A percentile compares a stretch with the other conserved stretches of the same genome.
phyloP scores from a whole-genome alignment of 2,888 invertebrate genomes.

The Melolontha melolontha region DNA sequence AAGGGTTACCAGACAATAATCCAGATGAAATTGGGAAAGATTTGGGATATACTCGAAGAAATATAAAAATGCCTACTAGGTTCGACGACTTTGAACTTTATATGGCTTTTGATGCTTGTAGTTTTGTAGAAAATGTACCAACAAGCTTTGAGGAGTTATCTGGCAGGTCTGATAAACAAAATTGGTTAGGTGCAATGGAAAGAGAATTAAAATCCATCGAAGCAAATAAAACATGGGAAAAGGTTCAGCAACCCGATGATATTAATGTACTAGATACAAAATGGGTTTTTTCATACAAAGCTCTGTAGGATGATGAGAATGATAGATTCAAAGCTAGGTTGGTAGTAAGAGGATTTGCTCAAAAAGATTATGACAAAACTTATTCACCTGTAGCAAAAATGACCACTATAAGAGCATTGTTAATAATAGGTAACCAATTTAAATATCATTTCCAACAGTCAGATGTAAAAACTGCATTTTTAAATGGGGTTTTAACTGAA shows the following conservation, averaged over 20 bases:
- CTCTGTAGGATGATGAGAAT: not conserved
- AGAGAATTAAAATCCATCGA: slow-evolving; percentile 1
- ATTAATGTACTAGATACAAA: not conserved
- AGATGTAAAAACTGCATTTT: slow-evolving; percentile 51
- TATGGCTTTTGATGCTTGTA: slow-evolving; percentile 13
- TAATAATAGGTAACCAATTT: slow-evolving; percentile 44
- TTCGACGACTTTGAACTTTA: slow-evolving; percentile 8
- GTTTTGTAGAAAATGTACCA: slow-evolving; percentile 3
- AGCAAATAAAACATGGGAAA: slow-evolving; percentile 5
- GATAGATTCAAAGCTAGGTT: slow-evolving; percentile 3
- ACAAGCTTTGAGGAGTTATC: not conserved
- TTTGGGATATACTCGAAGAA: no score
- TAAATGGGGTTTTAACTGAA: slow-evolving; percentile 49
- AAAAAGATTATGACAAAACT: not conserved
- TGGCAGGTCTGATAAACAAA: not conserved
- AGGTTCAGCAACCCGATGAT: not conserved
- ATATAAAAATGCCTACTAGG: no score
- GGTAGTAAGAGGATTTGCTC: not conserved
- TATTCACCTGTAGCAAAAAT: slow-evolving; percentile 12
- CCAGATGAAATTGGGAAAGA: no score
- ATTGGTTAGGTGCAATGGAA: slow-evolving; percentile 3
- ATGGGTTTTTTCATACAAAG: not conserved
- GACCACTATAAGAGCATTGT: slow-evolving; percentile 44
- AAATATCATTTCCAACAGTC: slow-evolving; percentile 46
- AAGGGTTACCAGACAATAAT: no score